These are phyloP conservation scores for Oxyteleia sp. DNA, from an alignment of 2,888 invertebrate genomes.

Conservation along the genomic window DNA sequence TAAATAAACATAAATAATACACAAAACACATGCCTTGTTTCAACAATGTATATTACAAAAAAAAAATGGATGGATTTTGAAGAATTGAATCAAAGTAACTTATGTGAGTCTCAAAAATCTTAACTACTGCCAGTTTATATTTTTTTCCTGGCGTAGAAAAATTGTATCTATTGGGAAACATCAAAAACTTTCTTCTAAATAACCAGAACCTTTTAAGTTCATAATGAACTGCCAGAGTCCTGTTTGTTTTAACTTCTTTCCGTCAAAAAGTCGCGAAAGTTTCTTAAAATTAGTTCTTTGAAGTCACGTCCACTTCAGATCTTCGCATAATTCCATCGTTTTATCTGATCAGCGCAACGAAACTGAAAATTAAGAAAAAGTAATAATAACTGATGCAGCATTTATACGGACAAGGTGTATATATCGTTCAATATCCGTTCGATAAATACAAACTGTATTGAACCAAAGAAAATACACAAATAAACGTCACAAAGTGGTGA, in stretches of 20 bases:
- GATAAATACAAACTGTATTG: conserved; percentile 70
- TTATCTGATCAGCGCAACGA: conserved; percentile 66
- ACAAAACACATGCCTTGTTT: conserved; percentile 56
- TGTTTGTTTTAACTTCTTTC: no score
- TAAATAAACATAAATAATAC: conserved; percentile 36
- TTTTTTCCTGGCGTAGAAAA: no score
- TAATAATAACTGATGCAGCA: conserved; percentile 39
- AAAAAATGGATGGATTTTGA: conserved; percentile 37
- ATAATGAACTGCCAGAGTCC: no score
- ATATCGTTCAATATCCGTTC: conserved; percentile 71
- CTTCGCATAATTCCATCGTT: conserved; percentile 65
- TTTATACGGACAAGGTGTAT: conserved; percentile 66
- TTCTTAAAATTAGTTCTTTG: conserved; percentile 62
- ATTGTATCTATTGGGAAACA: no score
- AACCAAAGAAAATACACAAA: conserved; percentile 60
- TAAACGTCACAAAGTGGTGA: conserved; percentile 65
- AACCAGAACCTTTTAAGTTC: no score
- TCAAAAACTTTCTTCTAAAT: no score
- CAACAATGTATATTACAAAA: conserved; percentile 30
- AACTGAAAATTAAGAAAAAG: conserved; percentile 43
- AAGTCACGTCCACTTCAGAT: conserved; percentile 44
- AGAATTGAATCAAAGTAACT: conserved; percentile 25
- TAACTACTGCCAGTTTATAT: conserved; percentile 34
- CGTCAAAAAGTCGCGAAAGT: no score
- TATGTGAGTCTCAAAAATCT: not conserved